A percentile compares a stretch with the other conserved stretches of the same genome.
These are phyloP conservation scores for Petrocephalus sullivani DNA, from an alignment of 2,797 vertebrate genomes.

Conservation along the genomic window DNA sequence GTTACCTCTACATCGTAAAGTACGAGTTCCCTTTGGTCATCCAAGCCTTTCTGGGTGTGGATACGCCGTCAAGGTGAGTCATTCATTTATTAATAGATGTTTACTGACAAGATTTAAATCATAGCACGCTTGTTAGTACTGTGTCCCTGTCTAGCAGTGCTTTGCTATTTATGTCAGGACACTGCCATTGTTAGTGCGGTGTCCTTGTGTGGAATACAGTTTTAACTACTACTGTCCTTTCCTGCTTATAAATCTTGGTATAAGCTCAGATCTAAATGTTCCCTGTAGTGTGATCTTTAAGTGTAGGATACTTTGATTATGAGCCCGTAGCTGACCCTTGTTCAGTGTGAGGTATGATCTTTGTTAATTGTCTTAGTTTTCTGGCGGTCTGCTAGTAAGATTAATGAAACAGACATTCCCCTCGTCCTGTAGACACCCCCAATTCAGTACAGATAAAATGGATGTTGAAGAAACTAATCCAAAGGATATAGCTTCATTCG, in stretches of 20 bases:
- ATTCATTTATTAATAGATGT: neutral
- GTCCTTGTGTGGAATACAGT: neutral
- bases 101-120: neutral
- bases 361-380: neutral
- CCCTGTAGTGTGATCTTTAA: neutral
- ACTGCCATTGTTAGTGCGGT: neutral
- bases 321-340: neutral
- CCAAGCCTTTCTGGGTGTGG: conserved; percentile 85
- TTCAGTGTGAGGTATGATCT: neutral
- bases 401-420: neutral
- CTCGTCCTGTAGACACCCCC: neutral
- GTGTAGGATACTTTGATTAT: neutral
- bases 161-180: neutral
- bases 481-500: neutral
- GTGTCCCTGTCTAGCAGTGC: neutral
- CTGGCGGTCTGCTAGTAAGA: neutral
- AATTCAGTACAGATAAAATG: neutral
- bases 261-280: neutral
- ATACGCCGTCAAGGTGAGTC: conserved; percentile 79
- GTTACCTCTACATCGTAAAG: conserved; percentile 97
- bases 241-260: neutral
- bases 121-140: neutral
- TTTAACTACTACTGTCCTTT: neutral
- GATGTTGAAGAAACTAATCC: neutral
- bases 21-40: conserved; percentile 96